phyloP scores from a whole-genome alignment of 2,113 vertebrate species.

The Percina caprodes region DNA sequence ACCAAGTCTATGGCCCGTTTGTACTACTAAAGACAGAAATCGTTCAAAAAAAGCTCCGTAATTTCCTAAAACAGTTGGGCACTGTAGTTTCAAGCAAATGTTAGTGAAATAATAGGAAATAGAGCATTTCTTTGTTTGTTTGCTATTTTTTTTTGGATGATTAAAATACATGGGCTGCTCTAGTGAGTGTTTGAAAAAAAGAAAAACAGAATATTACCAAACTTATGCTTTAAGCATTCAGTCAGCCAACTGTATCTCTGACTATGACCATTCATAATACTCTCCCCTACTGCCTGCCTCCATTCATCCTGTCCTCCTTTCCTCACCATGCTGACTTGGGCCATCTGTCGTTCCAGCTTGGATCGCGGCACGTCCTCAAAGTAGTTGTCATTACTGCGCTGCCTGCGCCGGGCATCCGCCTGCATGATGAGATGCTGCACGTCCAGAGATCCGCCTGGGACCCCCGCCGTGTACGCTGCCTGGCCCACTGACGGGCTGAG shows the following conservation, averaged over 20 bases:
- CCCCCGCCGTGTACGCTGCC: constrained; percentile 93
- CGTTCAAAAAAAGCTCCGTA: too few relatives aligned
- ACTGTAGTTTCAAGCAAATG: too few relatives aligned
- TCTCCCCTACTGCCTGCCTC: constrained; percentile 14
- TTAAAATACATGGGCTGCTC: neutral
- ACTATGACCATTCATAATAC: constrained; percentile 54
- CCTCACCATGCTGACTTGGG: constrained; percentile 95
- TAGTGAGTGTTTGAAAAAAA: neutral
- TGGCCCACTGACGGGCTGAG: constrained; percentile 96
- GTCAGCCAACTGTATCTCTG: neutral
- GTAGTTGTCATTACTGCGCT: constrained; percentile 99
- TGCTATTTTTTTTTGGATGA: neutral
- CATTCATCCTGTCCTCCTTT: constrained; percentile 55
- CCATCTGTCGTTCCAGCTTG: constrained; percentile 99
- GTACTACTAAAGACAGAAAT: too few relatives aligned
- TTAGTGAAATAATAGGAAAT: neutral
- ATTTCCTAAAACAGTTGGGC: too few relatives aligned
- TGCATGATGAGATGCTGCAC: constrained; percentile 99
- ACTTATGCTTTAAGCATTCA: neutral
- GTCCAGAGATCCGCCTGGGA: constrained; percentile 92
- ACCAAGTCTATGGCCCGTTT: too few relatives aligned
- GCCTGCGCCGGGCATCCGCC: constrained; percentile 97
- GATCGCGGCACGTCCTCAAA: constrained; percentile 98
- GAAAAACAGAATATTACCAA: neutral
- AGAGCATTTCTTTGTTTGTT: neutral